Evolutionary conservation across 2,888 invertebrate species (phyloP).

Genomic region (Tortricodes alternella): DNA sequence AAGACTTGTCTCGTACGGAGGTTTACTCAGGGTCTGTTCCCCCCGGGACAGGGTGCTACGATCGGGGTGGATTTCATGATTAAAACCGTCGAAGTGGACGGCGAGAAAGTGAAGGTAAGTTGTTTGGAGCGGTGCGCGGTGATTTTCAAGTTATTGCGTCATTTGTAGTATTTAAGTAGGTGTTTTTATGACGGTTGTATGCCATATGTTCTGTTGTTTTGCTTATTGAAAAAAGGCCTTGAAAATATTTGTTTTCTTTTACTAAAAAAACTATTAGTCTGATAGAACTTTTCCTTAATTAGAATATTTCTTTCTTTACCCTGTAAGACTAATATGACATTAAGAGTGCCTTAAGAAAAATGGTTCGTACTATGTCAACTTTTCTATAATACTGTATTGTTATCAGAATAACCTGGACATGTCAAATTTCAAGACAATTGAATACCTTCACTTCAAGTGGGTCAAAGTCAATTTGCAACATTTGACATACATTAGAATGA

Average conservation of each 20-base stretch:
- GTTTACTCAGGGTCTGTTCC: slow-evolving; percentile 98
- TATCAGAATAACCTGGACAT: too few species aligned
- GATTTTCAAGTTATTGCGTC: slow-evolving; percentile 53
- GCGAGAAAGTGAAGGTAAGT: slow-evolving; percentile 95
- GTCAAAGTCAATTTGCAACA: too few species aligned
- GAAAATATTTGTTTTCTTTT: background rate
- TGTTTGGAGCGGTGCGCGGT: slow-evolving; percentile 31
- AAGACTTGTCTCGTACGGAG: slow-evolving; percentile 98
- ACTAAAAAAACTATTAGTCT: too few species aligned
- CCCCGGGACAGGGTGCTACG: slow-evolving; percentile 98
- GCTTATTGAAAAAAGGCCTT: slow-evolving; percentile 13
- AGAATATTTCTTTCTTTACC: too few species aligned
- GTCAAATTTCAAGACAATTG: too few species aligned
- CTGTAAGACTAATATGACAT: too few species aligned
- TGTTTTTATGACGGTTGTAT: slow-evolving; percentile 24
- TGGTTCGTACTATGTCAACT: too few species aligned
- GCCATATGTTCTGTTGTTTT: slow-evolving; percentile 35
- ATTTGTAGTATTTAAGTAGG: slow-evolving; percentile 35
- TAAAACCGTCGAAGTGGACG: slow-evolving; percentile 98
- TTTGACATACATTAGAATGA: too few species aligned
- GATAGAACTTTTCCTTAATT: too few species aligned
- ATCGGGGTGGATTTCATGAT: slow-evolving; percentile 99
- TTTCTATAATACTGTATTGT: too few species aligned
- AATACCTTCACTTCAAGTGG: too few species aligned
- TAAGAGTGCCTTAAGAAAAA: too few species aligned